Conservation (phyloP, 1,140 invertebrate species). For the Caenorhabditis tropicalis region DNA sequence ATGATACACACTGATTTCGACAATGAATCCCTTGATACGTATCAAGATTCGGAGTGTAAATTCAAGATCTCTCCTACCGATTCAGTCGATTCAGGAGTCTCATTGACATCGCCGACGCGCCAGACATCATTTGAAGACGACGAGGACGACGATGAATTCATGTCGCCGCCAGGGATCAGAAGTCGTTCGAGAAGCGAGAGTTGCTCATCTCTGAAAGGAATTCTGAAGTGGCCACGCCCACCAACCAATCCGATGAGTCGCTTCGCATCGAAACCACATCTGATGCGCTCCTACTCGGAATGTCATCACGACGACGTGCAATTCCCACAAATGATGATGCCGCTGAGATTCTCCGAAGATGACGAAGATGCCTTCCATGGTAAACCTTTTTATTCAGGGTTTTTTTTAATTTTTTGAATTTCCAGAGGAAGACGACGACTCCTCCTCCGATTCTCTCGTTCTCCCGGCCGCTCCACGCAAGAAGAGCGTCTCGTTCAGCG, state of each 20-base stretch:
- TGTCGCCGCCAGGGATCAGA: not conserved
- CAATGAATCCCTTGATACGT: not conserved
- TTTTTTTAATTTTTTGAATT: not conserved
- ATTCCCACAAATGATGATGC: not conserved
- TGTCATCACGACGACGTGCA: not conserved
- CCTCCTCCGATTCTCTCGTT: not conserved
- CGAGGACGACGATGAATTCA: not conserved
- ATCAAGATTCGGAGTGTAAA: not conserved
- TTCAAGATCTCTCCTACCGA: conserved; percentile 1
- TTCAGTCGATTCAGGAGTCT: conserved; percentile 2
- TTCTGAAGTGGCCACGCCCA: conserved; percentile 39
- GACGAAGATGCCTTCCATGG: conserved; percentile 23
- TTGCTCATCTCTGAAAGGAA: conserved; percentile 34
- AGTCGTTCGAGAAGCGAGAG: not conserved
- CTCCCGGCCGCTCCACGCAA: conserved; percentile 19
- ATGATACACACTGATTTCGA: not conserved
- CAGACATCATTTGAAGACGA: not conserved
- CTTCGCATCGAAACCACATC: not conserved
- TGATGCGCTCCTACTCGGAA: conserved; percentile 5
- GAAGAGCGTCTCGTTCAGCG: conserved; percentile 9
- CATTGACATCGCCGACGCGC: not conserved
- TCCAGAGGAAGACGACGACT: conserved; percentile 21
- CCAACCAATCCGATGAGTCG: not conserved
- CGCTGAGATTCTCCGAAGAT: conserved; percentile 13
- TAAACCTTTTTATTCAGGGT: not conserved